Conservation (phyloP, 2,113 vertebrate genomes). For the Tringa solitaria region DNA sequence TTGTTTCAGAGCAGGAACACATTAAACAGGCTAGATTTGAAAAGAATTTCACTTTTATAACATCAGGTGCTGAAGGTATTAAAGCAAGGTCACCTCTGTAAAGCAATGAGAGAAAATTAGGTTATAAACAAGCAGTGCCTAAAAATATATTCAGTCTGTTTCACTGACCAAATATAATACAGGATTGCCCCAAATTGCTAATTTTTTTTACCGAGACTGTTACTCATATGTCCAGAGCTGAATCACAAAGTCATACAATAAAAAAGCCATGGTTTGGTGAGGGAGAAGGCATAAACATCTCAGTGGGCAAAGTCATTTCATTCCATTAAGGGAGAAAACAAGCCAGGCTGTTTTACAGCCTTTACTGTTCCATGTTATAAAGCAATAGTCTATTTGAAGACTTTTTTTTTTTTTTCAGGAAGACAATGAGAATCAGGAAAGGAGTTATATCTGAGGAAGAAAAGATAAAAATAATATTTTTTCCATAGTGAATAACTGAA, state of each 20-base stretch:
- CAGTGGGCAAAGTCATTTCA: background rate
- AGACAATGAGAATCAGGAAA: background rate
- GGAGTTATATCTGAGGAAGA: background rate
- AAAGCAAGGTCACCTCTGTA: slow-evolving; percentile 78
- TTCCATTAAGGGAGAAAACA: background rate
- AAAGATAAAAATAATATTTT: background rate
- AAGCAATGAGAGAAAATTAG: slow-evolving; percentile 71
- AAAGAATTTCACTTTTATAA: slow-evolving; percentile 74
- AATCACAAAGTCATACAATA: slow-evolving; percentile 58
- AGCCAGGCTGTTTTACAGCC: background rate
- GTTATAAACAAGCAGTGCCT: slow-evolving; percentile 72
- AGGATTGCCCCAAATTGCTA: slow-evolving; percentile 34
- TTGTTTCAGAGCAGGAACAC: slow-evolving; percentile 71
- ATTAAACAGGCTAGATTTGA: slow-evolving; percentile 70
- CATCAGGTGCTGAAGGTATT: slow-evolving; percentile 70
- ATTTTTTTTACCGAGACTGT: slow-evolving; percentile 55
- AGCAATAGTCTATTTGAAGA: background rate
- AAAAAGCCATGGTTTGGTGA: background rate
- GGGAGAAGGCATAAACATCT: background rate
- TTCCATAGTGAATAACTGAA: background rate
- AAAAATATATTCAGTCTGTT: slow-evolving; percentile 72
- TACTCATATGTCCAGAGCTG: background rate
- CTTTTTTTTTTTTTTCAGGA: background rate
- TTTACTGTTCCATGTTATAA: background rate
- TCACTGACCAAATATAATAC: slow-evolving; percentile 49